Evolutionary conservation across 1,140 invertebrate species (phyloP).

Genomic region (Drosophila arawakana): DNA sequence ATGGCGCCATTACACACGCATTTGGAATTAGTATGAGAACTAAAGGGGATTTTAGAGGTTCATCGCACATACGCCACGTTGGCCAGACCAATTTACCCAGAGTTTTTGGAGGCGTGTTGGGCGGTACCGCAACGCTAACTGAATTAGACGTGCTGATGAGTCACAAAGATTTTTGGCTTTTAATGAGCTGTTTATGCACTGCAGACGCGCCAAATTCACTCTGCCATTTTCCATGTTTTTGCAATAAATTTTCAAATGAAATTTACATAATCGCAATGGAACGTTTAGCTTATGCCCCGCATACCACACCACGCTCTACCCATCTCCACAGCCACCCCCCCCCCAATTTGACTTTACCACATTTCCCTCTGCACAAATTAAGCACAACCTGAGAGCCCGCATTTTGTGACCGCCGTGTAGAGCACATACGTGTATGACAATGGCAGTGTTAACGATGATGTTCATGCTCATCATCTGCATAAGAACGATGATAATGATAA

Average conservation of each 20-base stretch:
- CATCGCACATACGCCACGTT: constrained; percentile 48
- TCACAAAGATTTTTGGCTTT: constrained; percentile 45
- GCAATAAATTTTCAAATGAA: constrained; percentile 55
- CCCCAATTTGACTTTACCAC: not conserved
- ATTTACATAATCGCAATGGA: constrained; percentile 71
- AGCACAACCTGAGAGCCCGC: constrained; percentile 55
- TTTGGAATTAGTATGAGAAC: constrained; percentile 28
- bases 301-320: too few relatives aligned
- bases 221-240: constrained; percentile 18
- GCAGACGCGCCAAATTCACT: constrained; percentile 29
- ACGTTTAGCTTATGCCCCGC: not conserved
- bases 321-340: too few relatives aligned
- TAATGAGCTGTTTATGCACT: constrained; percentile 80
- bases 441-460: constrained; percentile 32
- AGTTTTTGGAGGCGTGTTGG: too few relatives aligned
- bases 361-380: constrained; percentile 48
- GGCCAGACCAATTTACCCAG: not conserved
- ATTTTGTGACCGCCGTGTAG: constrained; percentile 50
- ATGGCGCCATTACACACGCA: constrained; percentile 55
- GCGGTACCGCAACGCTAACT: constrained; percentile 26
- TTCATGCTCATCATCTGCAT: not conserved
- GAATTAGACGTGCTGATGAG: constrained; percentile 64
- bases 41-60: not conserved
- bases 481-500: constrained; percentile 7
- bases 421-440: constrained; percentile 35